phyloP scores from a whole-genome alignment of 2,113 vertebrate species.

The Myocastor coypus region DNA sequence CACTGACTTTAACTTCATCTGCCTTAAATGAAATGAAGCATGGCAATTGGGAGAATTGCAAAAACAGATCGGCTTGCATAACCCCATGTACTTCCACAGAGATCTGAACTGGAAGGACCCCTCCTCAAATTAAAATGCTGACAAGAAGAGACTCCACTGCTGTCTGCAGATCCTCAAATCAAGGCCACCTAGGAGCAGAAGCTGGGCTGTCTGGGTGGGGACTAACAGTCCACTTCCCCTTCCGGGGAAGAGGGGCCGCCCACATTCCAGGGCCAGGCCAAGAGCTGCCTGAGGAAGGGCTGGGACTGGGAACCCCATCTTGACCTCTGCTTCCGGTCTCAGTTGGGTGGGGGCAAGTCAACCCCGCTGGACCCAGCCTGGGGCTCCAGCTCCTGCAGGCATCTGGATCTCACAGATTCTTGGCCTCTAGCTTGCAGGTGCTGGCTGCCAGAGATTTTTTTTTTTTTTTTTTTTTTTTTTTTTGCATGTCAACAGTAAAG shows the following conservation, averaged over 20 bases:
- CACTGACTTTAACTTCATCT: not conserved
- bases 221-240: not conserved
- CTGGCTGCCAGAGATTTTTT: constrained; percentile 83
- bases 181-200: not conserved
- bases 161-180: not conserved
- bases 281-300: constrained; percentile 55
- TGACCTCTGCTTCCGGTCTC: not conserved
- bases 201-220: not conserved
- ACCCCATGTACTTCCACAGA: not conserved
- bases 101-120: not conserved
- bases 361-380: not conserved
- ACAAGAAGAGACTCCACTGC: not conserved
- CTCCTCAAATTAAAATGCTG: not conserved
- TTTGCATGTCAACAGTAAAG: constrained; percentile 84
- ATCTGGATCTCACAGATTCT: constrained; percentile 61
- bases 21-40: not conserved
- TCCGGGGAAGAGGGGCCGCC: not conserved
- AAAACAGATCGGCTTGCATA: not conserved
- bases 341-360: not conserved
- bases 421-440: constrained; percentile 77
- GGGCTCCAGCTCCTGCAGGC: not conserved
- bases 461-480: too few relatives aligned
- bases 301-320: not conserved
- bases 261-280: not conserved
- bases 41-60: not conserved